phyloP scores from a whole-genome alignment of 2,888 invertebrate genomes.

The Caenorhabditis sp. region DNA sequence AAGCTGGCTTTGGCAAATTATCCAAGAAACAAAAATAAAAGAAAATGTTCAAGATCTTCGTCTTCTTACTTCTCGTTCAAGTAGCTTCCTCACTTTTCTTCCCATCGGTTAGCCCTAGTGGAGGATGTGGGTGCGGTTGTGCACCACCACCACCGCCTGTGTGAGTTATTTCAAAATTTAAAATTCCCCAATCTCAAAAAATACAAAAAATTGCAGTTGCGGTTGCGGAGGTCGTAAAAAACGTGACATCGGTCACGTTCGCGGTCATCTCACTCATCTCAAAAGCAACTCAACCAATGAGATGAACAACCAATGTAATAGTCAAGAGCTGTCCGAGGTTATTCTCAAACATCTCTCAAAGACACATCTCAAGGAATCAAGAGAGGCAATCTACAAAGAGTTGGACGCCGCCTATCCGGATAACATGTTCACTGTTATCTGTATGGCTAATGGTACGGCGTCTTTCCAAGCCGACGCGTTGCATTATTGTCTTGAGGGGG shows the following conservation, averaged over 20 bases:
- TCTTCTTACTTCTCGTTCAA: constrained; percentile 10
- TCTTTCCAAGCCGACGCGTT: constrained; percentile 46
- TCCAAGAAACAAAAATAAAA: neutral
- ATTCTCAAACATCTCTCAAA: constrained; percentile 27
- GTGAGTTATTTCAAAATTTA: too few relatives aligned
- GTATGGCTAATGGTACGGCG: constrained; percentile 31
- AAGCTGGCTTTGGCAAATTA: neutral
- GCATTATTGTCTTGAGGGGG: constrained; percentile 24
- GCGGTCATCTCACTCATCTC: constrained; percentile 22
- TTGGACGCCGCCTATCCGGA: constrained; percentile 44
- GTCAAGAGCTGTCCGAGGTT: constrained; percentile 29
- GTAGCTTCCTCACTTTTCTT: constrained; percentile 21
- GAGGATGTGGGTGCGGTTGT: constrained; percentile 29
- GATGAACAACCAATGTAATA: constrained; percentile 32
- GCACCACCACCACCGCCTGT: constrained; percentile 32
- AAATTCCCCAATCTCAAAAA: too few relatives aligned
- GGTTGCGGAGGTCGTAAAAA: constrained; percentile 31
- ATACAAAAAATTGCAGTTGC: constrained; percentile 7
- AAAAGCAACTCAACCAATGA: constrained; percentile 8
- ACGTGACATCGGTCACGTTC: constrained; percentile 34
- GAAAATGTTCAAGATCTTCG: constrained; percentile 17
- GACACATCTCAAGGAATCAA: constrained; percentile 7
- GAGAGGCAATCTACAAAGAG: constrained; percentile 44
- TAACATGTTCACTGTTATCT: constrained; percentile 41
- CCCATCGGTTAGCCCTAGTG: constrained; percentile 18